Evolutionary conservation across 1,140 invertebrate genomes (phyloP).

Genomic region (Drosophila ohnishii): DNA sequence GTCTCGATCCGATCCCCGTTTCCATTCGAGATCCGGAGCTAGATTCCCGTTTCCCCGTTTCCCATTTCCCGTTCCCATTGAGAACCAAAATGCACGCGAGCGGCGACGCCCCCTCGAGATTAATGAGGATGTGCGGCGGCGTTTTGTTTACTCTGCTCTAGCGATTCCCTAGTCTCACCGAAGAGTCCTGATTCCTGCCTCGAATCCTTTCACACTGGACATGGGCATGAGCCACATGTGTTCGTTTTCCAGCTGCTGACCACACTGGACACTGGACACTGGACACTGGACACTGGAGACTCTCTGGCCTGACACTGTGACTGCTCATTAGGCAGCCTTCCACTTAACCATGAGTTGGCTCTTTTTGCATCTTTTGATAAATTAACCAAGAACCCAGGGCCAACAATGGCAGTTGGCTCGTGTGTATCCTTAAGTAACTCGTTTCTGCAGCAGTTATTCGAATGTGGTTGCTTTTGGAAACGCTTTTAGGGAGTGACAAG

Average conservation of each 20-base stretch:
- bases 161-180: constrained; percentile 9
- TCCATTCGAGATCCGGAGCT: constrained; percentile 11
- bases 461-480: neutral
- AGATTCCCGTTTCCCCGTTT: constrained; percentile 3
- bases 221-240: constrained; percentile 44
- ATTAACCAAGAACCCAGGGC: constrained; percentile 28
- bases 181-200: constrained; percentile 19
- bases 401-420: constrained; percentile 29
- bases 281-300: constrained; percentile 19
- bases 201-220: constrained; percentile 62
- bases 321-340: constrained; percentile 70
- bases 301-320: constrained; percentile 10
- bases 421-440: constrained; percentile 8
- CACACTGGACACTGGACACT: constrained; percentile 57
- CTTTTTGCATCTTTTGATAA: constrained; percentile 60
- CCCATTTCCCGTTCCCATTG: constrained; percentile 19
- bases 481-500: neutral
- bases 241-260: constrained; percentile 72
- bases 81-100: constrained; percentile 43
- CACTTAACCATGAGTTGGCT: constrained; percentile 74
- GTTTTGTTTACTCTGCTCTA: constrained; percentile 65
- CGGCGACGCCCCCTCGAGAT: constrained; percentile 69
- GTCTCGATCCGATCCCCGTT: constrained; percentile 5
- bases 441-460: neutral
- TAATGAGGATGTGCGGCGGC: constrained; percentile 64